Evolutionary conservation across 2,113 vertebrate genomes (phyloP), one percentile per base, ranked within the genome.

Genomic region (Thunnus maccoyii): DNA sequence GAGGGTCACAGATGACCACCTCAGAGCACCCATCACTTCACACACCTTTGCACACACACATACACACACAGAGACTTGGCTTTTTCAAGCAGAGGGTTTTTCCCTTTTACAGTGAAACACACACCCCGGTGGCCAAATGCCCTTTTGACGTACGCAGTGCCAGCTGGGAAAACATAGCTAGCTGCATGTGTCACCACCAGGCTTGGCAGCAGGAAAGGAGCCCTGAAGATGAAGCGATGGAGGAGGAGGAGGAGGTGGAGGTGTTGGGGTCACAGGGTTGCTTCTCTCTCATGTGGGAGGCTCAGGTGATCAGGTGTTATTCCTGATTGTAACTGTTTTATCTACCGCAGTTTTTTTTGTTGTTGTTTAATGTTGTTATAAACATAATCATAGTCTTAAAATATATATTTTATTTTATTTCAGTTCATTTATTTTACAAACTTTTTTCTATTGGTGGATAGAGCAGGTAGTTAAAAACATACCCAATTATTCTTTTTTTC

Each of bases 141-240:
- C 82, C 74, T 78, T 73, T 80, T 81, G 80, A 85, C 76, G 72
- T 30, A 67, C 1, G 2, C 66, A 51, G 50, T 71, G 80, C 80
- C 88, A 91, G 86, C 91, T 91, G 89, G 85, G 80, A 85, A 92
- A 90, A 91, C 86, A 90, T 46, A 74, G 70, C 82, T 32, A 4
- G 65, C 68, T 65, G 72, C 18, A 22, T 69, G 75, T 80, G 65
- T 91, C 74, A 81, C 77, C 64, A 61, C 58, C 47, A 71, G 36
- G 25, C 70, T 62, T 54, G 25, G 60, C 44, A 66, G 62, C 57
- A 78, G 57, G 55, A 57, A 50, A 60, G 13, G 48, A 62, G 58
- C 60, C 70, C 36, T 72, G 68, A 72, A 68, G 64, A 69, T 57
- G 78, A 58, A 67, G 20, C 44, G 66, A 56, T 73, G 75, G 30